A percentile compares a stretch with the other conserved stretches of the same genome.
phyloP scores from a whole-genome alignment of 2,888 invertebrate species.

The Vesta saturnalis region DNA sequence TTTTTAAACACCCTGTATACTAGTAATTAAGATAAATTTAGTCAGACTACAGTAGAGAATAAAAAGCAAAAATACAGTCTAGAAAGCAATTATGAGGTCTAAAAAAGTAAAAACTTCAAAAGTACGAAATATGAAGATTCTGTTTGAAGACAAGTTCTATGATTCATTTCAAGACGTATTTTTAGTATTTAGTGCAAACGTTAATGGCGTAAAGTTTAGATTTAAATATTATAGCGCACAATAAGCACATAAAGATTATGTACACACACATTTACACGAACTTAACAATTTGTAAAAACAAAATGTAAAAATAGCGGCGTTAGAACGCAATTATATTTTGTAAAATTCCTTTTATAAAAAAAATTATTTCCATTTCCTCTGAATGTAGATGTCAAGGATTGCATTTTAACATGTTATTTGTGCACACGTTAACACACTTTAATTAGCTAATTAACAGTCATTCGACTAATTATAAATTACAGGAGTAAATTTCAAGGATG shows the following conservation, averaged over 20 bases:
- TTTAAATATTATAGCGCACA: too few relatives aligned
- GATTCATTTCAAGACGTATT: neutral
- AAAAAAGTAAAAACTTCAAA: too few relatives aligned
- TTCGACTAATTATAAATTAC: neutral
- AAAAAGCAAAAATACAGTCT: too few relatives aligned
- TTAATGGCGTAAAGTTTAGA: too few relatives aligned
- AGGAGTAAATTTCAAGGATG: neutral
- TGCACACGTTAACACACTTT: too few relatives aligned
- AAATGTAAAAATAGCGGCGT: neutral
- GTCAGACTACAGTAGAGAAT: too few relatives aligned
- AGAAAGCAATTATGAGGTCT: too few relatives aligned
- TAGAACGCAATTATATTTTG: neutral
- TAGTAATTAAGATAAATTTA: too few relatives aligned
- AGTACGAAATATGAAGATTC: too few relatives aligned
- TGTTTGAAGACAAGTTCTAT: neutral
- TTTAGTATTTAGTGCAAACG: neutral
- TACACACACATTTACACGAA: neutral
- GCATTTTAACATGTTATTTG: neutral
- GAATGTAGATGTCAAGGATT: slow-evolving; percentile 1
- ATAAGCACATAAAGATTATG: neutral
- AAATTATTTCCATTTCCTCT: neutral
- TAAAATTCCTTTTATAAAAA: neutral
- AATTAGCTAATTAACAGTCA: neutral
- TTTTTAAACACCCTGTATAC: too few relatives aligned
- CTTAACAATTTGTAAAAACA: neutral